A percentile compares a stretch with the other conserved stretches of the same genome.
Evolutionary conservation across 2,888 invertebrate species (phyloP).

Genomic region (Tetragonula carbonaria): DNA sequence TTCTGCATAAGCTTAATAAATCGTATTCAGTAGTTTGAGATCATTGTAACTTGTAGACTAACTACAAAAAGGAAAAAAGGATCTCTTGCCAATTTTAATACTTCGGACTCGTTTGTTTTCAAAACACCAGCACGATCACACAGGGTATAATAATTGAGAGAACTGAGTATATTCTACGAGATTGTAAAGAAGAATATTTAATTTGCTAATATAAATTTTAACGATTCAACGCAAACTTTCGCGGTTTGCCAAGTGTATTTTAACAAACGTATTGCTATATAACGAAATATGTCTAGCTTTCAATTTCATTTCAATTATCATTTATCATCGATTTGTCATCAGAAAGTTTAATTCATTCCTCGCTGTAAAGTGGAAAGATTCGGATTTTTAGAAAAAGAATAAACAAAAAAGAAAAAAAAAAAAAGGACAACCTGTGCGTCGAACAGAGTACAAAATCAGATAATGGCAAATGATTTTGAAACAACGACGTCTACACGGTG

Average conservation of each 20-base stretch:
- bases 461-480: conserved; percentile 9
- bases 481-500: conserved; percentile 4
- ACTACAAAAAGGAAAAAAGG: no score
- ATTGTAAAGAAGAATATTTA: neutral
- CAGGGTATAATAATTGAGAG: neutral
- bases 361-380: neutral
- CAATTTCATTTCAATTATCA: neutral
- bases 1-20: neutral
- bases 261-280: neutral
- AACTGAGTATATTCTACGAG: neutral
- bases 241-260: neutral
- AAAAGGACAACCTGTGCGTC: neutral
- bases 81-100: neutral
- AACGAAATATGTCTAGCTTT: neutral
- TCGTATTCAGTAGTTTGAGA: neutral
- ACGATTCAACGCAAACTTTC: neutral
- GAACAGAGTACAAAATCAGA: conserved; percentile 22
- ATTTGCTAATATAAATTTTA: neutral
- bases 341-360: neutral
- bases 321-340: neutral
- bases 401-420: no score
- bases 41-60: no score
- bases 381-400: neutral
- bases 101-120: neutral
- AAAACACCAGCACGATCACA: neutral